These are phyloP conservation scores for Hormaphis cornu DNA, from an alignment of 1,140 invertebrate species.

Conservation along the genomic window DNA sequence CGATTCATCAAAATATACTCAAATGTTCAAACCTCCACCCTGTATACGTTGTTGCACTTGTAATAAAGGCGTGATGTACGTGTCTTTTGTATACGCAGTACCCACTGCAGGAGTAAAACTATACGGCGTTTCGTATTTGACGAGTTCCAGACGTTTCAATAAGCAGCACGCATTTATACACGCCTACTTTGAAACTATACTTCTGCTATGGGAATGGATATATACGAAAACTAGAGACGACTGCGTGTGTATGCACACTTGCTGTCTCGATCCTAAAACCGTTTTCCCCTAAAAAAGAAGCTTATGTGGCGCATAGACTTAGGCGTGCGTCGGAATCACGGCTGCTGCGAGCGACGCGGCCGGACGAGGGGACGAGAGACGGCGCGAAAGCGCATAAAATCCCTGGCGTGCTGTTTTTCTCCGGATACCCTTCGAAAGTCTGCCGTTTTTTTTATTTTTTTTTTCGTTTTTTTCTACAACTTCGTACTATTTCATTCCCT, in stretches of 20 bases:
- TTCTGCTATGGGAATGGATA: background rate
- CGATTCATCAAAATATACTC: no score
- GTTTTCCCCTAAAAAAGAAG: slow-evolving; percentile 28
- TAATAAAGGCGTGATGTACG: no score
- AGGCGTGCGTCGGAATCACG: background rate
- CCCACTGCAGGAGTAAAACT: background rate
- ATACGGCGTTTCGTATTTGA: slow-evolving; percentile 20
- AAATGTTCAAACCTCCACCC: no score
- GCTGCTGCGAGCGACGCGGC: no score
- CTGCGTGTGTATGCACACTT: background rate
- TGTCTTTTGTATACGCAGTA: background rate
- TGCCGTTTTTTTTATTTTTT: background rate
- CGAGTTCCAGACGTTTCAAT: no score
- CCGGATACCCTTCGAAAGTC: background rate
- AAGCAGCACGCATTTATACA: no score
- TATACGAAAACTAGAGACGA: background rate
- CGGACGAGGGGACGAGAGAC: background rate
- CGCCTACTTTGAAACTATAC: slow-evolving; percentile 11
- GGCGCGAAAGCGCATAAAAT: slow-evolving; percentile 15
- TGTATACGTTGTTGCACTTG: no score
- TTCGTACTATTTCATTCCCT: no score
- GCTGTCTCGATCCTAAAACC: background rate
- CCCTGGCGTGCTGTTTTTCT: slow-evolving; percentile 30
- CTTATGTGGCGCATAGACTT: slow-evolving; percentile 3
- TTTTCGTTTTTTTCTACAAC: background rate